phyloP scores from a whole-genome alignment of 2,888 invertebrate genomes.

The Patella caerulea region DNA sequence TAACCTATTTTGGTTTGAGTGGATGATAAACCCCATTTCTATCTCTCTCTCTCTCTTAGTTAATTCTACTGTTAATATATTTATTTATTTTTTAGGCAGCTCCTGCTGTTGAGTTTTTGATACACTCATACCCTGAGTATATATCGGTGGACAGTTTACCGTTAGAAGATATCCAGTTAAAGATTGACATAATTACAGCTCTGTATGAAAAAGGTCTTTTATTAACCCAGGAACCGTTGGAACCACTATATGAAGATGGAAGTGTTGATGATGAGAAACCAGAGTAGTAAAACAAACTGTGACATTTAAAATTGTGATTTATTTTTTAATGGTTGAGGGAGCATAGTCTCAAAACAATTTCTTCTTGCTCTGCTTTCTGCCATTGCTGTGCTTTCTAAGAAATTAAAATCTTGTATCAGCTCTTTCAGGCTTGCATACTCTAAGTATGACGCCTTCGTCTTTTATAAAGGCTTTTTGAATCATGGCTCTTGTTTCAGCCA shows the following conservation, averaged over 20 bases:
- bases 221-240: constrained; percentile 78
- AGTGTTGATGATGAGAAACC: constrained; percentile 23
- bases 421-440: too few species aligned
- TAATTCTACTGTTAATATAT: background rate
- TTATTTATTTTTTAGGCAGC: constrained; percentile 73
- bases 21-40: too few species aligned
- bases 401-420: too few species aligned
- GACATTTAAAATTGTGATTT: too few species aligned
- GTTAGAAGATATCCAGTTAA: constrained; percentile 75
- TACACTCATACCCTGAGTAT: constrained; percentile 84
- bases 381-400: too few species aligned
- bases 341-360: too few species aligned
- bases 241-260: constrained; percentile 43
- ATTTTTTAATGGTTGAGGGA: too few species aligned
- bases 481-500: too few species aligned
- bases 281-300: background rate
- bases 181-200: constrained; percentile 78
- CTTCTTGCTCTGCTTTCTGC: too few species aligned
- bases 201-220: constrained; percentile 86
- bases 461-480: too few species aligned
- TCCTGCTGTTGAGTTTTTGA: constrained; percentile 80
- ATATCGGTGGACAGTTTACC: constrained; percentile 82
- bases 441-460: too few species aligned
- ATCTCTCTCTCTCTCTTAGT: background rate
- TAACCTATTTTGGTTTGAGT: too few species aligned